phyloP scores from a whole-genome alignment of 2,797 vertebrate genomes.

The Tamandua tetradactyla region DNA sequence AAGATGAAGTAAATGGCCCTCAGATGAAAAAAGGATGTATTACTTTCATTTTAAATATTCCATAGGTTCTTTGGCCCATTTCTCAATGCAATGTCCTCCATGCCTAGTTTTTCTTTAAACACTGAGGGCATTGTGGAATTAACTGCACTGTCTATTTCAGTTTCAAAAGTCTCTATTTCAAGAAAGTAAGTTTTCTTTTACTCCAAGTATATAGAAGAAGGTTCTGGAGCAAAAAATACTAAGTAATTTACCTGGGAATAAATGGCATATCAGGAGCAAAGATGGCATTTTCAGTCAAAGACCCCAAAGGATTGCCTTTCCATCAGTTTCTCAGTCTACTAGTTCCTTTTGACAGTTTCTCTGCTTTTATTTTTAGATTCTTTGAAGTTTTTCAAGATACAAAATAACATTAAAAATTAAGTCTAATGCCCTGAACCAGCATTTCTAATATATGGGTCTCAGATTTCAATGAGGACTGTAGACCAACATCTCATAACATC shows the following conservation, averaged over 20 bases:
- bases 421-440: background rate
- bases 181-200: background rate
- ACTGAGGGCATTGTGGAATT: background rate
- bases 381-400: constrained; percentile 10
- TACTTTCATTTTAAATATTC: background rate
- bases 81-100: background rate
- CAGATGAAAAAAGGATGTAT: background rate
- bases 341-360: background rate
- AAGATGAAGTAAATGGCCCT: background rate
- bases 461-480: background rate
- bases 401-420: constrained; percentile 25
- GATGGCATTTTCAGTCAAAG: too few relatives aligned
- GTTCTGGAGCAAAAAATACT: background rate
- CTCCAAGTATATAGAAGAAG: background rate
- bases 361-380: constrained; percentile 16
- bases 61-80: background rate
- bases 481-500: background rate
- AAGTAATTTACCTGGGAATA: background rate
- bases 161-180: background rate
- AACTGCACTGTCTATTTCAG: background rate
- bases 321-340: background rate
- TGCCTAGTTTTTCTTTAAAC: background rate
- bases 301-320: background rate
- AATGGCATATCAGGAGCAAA: background rate
- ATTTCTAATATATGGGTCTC: background rate